Conservation (phyloP, 2,888 invertebrate species). For the Volucella zonaria region DNA sequence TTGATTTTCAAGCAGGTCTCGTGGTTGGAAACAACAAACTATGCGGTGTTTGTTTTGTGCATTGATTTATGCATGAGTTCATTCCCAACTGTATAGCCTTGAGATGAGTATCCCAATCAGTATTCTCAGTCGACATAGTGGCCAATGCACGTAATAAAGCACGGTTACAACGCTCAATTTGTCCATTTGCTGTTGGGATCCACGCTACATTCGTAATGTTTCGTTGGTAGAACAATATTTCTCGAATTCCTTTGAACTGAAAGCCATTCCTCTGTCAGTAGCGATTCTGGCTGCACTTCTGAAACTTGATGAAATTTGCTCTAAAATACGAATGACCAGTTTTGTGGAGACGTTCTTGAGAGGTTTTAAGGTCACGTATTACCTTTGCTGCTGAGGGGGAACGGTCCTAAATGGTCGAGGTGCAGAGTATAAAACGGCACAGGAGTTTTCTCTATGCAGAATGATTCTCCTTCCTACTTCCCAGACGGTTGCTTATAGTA, state of each 20-base stretch:
- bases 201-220: constrained; percentile 72
- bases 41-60: constrained; percentile 8
- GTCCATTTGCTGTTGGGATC: constrained; percentile 74
- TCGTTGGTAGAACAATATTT: constrained; percentile 71
- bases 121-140: not conserved
- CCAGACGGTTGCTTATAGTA: not conserved
- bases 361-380: constrained; percentile 27
- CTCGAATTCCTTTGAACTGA: constrained; percentile 69
- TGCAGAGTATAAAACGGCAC: no score
- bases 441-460: constrained; percentile 3
- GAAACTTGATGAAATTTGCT: constrained; percentile 66
- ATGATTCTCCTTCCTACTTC: constrained; percentile 5
- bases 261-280: constrained; percentile 75
- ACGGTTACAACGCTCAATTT: constrained; percentile 16
- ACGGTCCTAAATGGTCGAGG: no score
- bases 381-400: not conserved
- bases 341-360: constrained; percentile 45
- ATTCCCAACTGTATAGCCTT: constrained; percentile 16
- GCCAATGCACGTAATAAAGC: not conserved
- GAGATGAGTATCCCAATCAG: constrained; percentile 16
- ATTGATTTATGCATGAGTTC: no score
- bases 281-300: constrained; percentile 74
- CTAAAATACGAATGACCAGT: constrained; percentile 36
- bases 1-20: not conserved
- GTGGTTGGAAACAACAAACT: constrained; percentile 1